Evolutionary conservation across 2,113 vertebrate genomes (phyloP).

Genomic region (Dolichotis patagonum): DNA sequence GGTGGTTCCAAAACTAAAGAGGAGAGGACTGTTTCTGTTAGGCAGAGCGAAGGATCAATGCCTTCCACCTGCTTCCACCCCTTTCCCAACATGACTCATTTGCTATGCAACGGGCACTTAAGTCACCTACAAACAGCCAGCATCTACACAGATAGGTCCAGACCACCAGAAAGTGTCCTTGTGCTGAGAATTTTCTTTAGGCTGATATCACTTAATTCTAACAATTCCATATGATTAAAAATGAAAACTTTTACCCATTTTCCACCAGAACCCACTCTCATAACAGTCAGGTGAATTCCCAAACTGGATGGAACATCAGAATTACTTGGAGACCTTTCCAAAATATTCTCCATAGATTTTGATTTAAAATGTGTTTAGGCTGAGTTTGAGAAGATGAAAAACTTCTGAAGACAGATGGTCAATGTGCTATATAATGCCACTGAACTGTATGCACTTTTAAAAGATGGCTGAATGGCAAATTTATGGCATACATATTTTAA

Average conservation of each 20-base stretch:
- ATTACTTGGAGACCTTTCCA: background rate
- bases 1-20: background rate
- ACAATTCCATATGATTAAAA: background rate
- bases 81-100: background rate
- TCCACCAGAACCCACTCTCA: background rate
- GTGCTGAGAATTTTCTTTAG: background rate
- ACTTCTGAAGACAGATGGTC: too few relatives aligned
- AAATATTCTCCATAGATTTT: background rate
- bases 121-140: background rate
- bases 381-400: too few relatives aligned
- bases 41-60: background rate
- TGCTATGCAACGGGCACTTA: background rate
- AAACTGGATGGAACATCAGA: background rate
- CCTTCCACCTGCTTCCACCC: background rate
- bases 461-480: too few relatives aligned
- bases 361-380: background rate
- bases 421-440: too few relatives aligned
- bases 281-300: background rate
- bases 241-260: background rate
- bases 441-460: too few relatives aligned
- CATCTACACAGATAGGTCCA: background rate
- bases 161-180: background rate
- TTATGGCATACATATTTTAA: too few relatives aligned
- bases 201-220: background rate
- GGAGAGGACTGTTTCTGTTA: background rate